Conservation (phyloP, 1,140 invertebrate genomes). For the Diploscapter pachys region DNA sequence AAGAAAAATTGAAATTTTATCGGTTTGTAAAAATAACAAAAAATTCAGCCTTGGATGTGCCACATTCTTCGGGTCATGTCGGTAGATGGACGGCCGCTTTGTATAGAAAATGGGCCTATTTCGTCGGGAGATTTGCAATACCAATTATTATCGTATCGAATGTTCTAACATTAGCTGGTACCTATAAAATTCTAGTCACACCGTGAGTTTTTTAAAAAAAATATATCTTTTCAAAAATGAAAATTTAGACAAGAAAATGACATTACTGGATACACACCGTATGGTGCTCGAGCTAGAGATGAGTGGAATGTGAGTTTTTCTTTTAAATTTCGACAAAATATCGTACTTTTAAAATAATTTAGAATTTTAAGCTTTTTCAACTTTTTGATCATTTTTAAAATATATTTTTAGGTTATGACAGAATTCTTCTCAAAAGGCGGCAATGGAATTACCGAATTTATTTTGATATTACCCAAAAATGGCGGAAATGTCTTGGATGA, state of each 20-base stretch:
- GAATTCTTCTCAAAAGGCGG: constrained; percentile 21
- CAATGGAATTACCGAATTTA: constrained; percentile 29
- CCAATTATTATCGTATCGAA: constrained; percentile 50
- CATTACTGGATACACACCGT: constrained; percentile 27
- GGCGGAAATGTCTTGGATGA: constrained; percentile 21
- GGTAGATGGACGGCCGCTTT: not conserved
- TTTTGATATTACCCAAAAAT: constrained; percentile 14
- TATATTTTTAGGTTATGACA: constrained; percentile 5
- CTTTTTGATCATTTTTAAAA: not conserved
- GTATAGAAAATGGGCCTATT: constrained; percentile 54
- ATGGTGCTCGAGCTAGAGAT: constrained; percentile 26
- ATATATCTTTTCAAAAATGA: not conserved
- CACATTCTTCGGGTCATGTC: too few relatives aligned
- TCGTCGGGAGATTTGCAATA: constrained; percentile 47
- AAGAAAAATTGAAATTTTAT: too few relatives aligned
- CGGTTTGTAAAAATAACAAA: too few relatives aligned
- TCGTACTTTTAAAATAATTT: too few relatives aligned
- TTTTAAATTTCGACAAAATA: too few relatives aligned
- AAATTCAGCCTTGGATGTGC: too few relatives aligned
- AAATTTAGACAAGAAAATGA: constrained; percentile 27
- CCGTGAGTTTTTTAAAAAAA: constrained; percentile 43
- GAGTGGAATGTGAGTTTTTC: constrained; percentile 17
- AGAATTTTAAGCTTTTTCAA: too few relatives aligned
- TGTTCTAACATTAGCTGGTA: constrained; percentile 49
- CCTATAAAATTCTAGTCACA: constrained; percentile 44